Percentiles rank a stretch among this genome's conserved stretches.
Evolutionary conservation across 2,113 vertebrate genomes (phyloP).

Genomic region (Hypomesus transpacificus): DNA sequence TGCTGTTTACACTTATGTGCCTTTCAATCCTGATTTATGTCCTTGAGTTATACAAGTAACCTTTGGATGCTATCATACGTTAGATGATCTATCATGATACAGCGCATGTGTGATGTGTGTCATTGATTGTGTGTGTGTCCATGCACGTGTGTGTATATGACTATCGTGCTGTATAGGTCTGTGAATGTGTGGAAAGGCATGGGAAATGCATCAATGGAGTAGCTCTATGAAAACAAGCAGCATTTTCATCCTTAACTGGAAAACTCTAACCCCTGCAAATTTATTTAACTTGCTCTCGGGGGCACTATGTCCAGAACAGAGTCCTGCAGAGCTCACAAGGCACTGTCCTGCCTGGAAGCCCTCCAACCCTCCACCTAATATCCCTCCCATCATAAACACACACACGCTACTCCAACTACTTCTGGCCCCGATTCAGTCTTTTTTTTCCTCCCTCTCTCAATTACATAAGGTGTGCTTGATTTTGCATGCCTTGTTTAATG

Average conservation of each 20-base stretch:
- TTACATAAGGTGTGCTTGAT: not conserved
- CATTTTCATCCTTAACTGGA: constrained; percentile 23
- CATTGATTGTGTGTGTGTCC: not conserved
- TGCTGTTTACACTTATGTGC: too few relatives aligned
- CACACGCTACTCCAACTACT: too few relatives aligned
- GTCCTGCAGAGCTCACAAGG: not conserved
- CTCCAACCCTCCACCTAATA: not conserved
- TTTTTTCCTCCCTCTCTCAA: not conserved
- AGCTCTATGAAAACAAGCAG: constrained; percentile 29
- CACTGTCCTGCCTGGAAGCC: constrained; percentile 10
- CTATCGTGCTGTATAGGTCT: not conserved
- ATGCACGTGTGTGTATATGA: not conserved
- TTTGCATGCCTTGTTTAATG: not conserved
- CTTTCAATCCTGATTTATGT: too few relatives aligned
- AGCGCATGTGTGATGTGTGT: not conserved
- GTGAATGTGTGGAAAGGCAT: constrained; percentile 7
- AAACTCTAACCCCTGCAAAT: constrained; percentile 24
- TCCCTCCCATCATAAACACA: not conserved
- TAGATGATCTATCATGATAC: not conserved
- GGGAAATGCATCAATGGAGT: constrained; percentile 24
- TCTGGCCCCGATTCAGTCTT: not conserved
- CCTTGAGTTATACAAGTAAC: not conserved
- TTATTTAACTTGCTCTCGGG: constrained; percentile 4
- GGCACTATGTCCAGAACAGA: not conserved
- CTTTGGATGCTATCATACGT: not conserved